Evolutionary conservation across 1,140 invertebrate genomes (phyloP), one percentile per base, ranked within the genome.

Genomic region (Drosophila saltans): DNA sequence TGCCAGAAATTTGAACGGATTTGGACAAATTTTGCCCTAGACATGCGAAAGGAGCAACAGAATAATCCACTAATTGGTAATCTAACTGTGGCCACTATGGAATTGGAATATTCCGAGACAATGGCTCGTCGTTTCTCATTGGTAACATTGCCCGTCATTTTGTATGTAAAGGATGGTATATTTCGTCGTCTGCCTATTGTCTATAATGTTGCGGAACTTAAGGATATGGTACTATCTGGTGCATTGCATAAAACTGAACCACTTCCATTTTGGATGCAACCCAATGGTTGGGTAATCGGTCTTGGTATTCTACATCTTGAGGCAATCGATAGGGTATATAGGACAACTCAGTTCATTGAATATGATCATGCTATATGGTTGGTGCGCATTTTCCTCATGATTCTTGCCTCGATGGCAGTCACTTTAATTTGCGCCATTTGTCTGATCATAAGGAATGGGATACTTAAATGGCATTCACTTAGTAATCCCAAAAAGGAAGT

Each of bases 161-260:
- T 75, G 21, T 62, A 75, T 36, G 68, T 75, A 0, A 70, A 66
- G 30, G 9, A 75, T 33, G 72, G 72, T 1, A 30, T 30, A 8
- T 75, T 71, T 3, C 72, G 72, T 0, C 43, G 61, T n/a, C 30
- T 75, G 4, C 68, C 68, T 1, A 11, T 57, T 11, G 21, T 6
- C 6, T 33, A 62, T 10, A 62, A 1, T 0, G 30, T 66, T 1
- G 0, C 45, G 0, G 45, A 70, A 16, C 16, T 71, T 0, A 61
- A 30, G 21, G 2, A 66, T 39, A 24, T 75, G 43, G 57, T 63
- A 1, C 9, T 24, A 2, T 52, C 45, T 52, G 2, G 6, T 1
- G 16, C 61, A 5, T 67, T 57, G 57, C 10, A 10, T 0, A 39
- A 36, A 10, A n/a, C 6, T 3, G 2, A 11, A 7, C 57, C 40